phyloP scores from a whole-genome alignment of 2,113 vertebrate species.

The Hemichromis elongatus region DNA sequence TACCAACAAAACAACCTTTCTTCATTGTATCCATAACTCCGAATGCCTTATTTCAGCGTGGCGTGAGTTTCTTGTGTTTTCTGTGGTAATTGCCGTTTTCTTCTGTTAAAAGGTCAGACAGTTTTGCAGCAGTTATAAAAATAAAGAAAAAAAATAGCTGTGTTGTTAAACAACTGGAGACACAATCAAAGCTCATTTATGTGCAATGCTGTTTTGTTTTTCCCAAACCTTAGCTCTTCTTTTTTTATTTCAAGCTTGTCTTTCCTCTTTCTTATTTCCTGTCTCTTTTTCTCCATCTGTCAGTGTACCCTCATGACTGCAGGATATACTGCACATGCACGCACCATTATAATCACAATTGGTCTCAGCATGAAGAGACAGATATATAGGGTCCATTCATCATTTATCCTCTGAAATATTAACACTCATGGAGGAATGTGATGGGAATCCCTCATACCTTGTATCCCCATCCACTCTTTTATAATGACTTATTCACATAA shows the following conservation, averaged over 20 bases:
- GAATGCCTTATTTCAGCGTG: background rate
- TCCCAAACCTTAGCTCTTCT: background rate
- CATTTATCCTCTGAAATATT: constrained; percentile 64
- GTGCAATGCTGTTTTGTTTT: background rate
- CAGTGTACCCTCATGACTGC: background rate
- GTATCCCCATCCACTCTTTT: constrained; percentile 15
- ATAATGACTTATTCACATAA: constrained; percentile 22
- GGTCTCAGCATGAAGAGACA: constrained; percentile 18
- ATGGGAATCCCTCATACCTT: constrained; percentile 34
- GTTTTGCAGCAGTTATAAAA: background rate
- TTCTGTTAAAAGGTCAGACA: background rate
- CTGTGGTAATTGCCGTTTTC: background rate
- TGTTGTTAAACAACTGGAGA: background rate
- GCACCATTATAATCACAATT: constrained; percentile 10
- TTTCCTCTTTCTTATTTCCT: background rate
- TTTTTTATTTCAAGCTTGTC: background rate
- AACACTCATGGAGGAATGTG: constrained; percentile 12
- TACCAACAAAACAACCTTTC: background rate
- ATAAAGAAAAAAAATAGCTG: background rate
- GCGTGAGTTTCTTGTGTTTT: background rate
- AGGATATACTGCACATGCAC: constrained; percentile 3
- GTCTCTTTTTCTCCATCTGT: background rate
- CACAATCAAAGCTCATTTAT: background rate
- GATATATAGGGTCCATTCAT: constrained; percentile 52
- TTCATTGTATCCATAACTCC: background rate